phyloP scores from a whole-genome alignment of 2,797 vertebrate genomes.

The Dicrostonyx torquatus region DNA sequence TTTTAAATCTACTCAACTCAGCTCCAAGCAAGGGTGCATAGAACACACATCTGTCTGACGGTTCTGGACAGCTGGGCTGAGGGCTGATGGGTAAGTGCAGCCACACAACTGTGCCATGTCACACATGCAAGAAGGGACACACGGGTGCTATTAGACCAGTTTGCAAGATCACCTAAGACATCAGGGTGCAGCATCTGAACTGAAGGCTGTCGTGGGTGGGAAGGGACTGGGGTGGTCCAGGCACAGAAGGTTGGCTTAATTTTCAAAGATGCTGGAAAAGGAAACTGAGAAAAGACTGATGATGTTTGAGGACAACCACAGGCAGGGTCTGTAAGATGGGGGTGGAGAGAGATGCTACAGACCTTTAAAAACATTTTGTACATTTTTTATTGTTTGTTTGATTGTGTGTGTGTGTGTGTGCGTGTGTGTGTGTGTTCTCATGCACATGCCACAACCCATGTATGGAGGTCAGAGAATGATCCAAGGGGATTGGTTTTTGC shows the following conservation, averaged over 20 bases:
- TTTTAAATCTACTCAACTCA: not conserved
- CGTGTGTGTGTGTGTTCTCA: not conserved
- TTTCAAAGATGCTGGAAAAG: not conserved
- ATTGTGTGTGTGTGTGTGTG: not conserved
- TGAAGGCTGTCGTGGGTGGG: not conserved
- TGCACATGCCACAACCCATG: not conserved
- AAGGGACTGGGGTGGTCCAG: not conserved
- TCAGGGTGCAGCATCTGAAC: not conserved
- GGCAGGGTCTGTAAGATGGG: no score
- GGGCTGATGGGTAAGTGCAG: not conserved
- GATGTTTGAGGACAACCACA: not conserved
- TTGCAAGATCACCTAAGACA: not conserved
- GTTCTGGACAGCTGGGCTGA: not conserved
- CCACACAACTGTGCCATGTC: no score
- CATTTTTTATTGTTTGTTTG: not conserved
- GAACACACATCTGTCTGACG: not conserved
- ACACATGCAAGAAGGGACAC: not conserved
- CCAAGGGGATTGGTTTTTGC: not conserved
- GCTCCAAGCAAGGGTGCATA: not conserved
- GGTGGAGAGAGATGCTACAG: no score
- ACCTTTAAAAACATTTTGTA: not conserved
- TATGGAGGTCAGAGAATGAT: not conserved
- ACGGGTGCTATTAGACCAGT: accelerated
- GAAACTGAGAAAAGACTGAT: no score
- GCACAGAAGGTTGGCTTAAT: not conserved